A percentile compares a stretch with the other conserved stretches of the same genome.
Evolutionary conservation across 2,797 vertebrate species (phyloP).

Genomic region (Sebastes ruberrimus): DNA sequence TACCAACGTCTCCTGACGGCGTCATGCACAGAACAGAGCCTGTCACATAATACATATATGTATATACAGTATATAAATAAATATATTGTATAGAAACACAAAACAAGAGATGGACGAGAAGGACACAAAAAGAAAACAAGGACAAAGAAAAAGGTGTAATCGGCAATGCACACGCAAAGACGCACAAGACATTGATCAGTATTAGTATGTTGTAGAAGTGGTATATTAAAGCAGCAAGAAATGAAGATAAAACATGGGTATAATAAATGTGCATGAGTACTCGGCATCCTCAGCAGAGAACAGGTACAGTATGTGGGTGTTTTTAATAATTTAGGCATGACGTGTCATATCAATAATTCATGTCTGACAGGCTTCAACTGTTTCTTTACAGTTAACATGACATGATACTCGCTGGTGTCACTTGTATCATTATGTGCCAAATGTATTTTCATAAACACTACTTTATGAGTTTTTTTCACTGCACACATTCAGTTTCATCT

Average conservation of each 20-base stretch:
- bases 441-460: neutral
- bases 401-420: neutral
- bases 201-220: neutral
- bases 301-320: neutral
- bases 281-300: neutral
- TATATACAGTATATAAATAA: no score
- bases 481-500: neutral
- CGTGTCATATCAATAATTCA: slow-evolving; percentile 22
- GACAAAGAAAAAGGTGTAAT: neutral
- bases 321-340: slow-evolving; percentile 8
- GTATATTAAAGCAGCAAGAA: neutral
- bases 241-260: neutral
- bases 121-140: neutral
- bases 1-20: slow-evolving; percentile 86
- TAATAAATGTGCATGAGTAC: neutral
- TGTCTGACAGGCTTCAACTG: slow-evolving; percentile 3
- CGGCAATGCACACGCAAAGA: neutral
- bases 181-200: neutral
- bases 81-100: slow-evolving; percentile 11
- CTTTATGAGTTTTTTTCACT: neutral
- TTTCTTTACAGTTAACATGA: neutral
- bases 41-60: slow-evolving; percentile 64
- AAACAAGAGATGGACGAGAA: neutral
- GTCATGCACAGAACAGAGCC: slow-evolving; percentile 87
- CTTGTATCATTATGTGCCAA: neutral